These are phyloP conservation scores for Stercorarius parasiticus DNA, from an alignment of 2,113 vertebrate genomes.

Conservation along the genomic window DNA sequence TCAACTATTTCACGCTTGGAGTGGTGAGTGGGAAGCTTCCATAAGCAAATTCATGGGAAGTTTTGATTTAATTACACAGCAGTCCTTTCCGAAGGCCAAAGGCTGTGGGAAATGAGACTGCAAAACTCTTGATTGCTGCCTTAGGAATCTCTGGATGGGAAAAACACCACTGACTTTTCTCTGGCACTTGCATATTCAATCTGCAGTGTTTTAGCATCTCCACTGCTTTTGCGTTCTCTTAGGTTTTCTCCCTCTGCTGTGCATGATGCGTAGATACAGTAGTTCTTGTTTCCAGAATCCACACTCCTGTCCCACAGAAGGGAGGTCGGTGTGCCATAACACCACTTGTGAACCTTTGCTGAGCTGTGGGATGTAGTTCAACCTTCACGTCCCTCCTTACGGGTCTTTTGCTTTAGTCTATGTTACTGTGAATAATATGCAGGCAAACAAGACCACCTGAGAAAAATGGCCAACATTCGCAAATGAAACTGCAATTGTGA, in stretches of 20 bases:
- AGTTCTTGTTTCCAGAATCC: neutral
- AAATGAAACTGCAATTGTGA: neutral
- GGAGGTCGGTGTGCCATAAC: neutral
- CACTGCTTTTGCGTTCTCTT: neutral
- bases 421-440: neutral
- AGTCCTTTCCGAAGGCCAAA: neutral
- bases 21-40: slow-evolving; percentile 83
- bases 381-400: neutral
- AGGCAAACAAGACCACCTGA: neutral
- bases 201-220: neutral
- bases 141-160: neutral
- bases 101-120: neutral
- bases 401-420: neutral
- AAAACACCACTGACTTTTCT: neutral
- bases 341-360: neutral
- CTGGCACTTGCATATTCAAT: neutral
- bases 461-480: neutral
- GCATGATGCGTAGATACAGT: neutral
- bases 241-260: neutral
- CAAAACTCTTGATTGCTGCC: neutral
- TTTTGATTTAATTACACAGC: neutral
- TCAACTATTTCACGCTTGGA: slow-evolving; percentile 98
- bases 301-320: neutral
- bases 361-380: neutral
- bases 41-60: neutral